These are phyloP conservation scores for Danaus plexippus DNA, from an alignment of 1,140 invertebrate species.

Conservation along the genomic window DNA sequence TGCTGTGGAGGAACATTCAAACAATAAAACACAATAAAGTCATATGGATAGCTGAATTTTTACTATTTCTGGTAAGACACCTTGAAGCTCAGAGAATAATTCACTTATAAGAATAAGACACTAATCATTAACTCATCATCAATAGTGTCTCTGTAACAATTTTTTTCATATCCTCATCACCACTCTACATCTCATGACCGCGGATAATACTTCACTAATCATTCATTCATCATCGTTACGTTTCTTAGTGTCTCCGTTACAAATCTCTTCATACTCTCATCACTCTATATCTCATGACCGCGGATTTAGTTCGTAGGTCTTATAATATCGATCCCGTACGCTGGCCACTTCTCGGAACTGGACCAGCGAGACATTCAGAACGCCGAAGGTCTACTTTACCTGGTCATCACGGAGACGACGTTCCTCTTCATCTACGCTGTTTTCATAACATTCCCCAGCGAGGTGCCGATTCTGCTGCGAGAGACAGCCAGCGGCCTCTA, in stretches of 20 bases:
- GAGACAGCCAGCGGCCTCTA: constrained; percentile 80
- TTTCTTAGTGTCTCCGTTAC: no score
- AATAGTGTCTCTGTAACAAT: no score
- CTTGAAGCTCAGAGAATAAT: no score
- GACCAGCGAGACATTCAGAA: constrained; percentile 78
- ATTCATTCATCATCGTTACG: no score
- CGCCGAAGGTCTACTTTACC: constrained; percentile 78
- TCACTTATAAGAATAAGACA: no score
- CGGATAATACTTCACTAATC: no score
- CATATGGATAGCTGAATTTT: constrained; percentile 72
- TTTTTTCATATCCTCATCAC: no score
- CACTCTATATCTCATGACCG: no score
- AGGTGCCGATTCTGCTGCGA: constrained; percentile 77
- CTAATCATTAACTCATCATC: no score
- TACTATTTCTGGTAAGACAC: constrained; percentile 74
- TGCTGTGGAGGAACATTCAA: constrained; percentile 75
- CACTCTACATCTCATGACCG: no score
- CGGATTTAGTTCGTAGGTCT: constrained; percentile 74
- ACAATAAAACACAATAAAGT: constrained; percentile 74
- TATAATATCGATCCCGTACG: constrained; percentile 75
- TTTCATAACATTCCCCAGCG: constrained; percentile 79
- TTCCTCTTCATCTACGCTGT: constrained; percentile 80
- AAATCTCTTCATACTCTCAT: no score
- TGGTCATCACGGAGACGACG: constrained; percentile 79
- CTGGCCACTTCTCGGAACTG: constrained; percentile 69